Evolutionary conservation across 2,888 invertebrate genomes (phyloP).

Genomic region (Agrotis exclamationis): DNA sequence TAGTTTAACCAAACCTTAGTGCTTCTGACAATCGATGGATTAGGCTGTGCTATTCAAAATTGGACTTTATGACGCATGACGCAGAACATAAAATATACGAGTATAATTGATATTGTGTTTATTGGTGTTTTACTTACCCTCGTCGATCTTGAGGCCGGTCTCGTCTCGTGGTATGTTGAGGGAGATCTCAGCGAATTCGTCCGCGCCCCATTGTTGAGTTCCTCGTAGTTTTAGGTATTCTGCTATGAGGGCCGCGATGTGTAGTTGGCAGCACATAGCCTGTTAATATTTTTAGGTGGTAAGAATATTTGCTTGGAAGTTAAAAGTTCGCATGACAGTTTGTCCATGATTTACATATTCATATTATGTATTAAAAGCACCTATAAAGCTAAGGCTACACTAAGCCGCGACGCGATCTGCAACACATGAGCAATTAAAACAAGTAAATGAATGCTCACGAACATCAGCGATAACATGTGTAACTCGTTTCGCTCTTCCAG

Average conservation of each 20-base stretch:
- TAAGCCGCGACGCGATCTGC: too few species aligned
- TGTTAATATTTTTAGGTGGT: constrained; percentile 70
- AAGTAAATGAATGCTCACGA: too few species aligned
- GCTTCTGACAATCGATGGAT: constrained; percentile 62
- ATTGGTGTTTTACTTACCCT: constrained; percentile 89
- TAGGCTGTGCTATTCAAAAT: constrained; percentile 77
- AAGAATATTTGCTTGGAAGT: background rate
- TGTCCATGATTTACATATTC: too few species aligned
- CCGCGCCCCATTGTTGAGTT: constrained; percentile 96
- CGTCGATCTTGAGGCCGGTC: constrained; percentile 95
- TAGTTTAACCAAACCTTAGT: constrained; percentile 45
- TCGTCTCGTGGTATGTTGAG: constrained; percentile 97
- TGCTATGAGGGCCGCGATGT: constrained; percentile 98
- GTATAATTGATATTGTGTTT: constrained; percentile 58
- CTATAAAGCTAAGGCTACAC: too few species aligned
- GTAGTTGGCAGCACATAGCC: constrained; percentile 98
- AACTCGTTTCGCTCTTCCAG: too few species aligned
- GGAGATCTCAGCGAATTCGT: constrained; percentile 95
- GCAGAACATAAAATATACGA: constrained; percentile 71
- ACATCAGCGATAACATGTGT: too few species aligned
- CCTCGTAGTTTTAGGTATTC: constrained; percentile 96
- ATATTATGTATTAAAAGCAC: too few species aligned
- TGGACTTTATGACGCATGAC: constrained; percentile 59
- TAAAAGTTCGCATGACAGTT: too few species aligned
- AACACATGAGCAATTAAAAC: too few species aligned